A percentile compares a stretch with the other conserved stretches of the same genome.
These are phyloP conservation scores for Venustaconcha ellipsiformis DNA, from an alignment of 1,140 invertebrate genomes.

Conservation along the genomic window DNA sequence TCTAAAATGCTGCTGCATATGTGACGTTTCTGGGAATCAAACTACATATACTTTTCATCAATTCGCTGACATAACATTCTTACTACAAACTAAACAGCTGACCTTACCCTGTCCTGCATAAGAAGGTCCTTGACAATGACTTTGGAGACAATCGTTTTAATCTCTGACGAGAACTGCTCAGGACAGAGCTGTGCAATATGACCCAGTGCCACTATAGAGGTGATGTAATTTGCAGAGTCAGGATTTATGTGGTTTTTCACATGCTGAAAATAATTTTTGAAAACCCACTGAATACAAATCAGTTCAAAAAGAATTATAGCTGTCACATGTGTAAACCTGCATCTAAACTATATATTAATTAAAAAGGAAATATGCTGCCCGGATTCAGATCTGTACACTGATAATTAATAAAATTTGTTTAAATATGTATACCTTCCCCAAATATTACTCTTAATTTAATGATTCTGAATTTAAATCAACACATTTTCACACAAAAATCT, in stretches of 20 bases:
- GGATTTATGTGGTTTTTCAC: slow-evolving; percentile 76
- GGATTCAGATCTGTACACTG: background rate
- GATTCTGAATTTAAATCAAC: too few relatives aligned
- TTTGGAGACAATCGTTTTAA: slow-evolving; percentile 94
- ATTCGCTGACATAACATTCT: background rate
- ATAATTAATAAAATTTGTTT: too few relatives aligned
- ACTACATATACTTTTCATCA: background rate
- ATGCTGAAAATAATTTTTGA: slow-evolving; percentile 61
- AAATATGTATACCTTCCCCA: too few relatives aligned
- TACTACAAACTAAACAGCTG: too few relatives aligned
- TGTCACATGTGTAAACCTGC: background rate
- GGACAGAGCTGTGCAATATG: slow-evolving; percentile 92
- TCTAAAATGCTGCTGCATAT: background rate
- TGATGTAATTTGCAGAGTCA: slow-evolving; percentile 87
- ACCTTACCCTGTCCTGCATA: slow-evolving; percentile 79
- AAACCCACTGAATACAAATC: background rate
- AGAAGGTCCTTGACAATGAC: slow-evolving; percentile 96
- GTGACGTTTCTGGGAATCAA: background rate
- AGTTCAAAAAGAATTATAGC: background rate
- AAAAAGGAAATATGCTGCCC: background rate
- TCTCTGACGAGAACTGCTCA: slow-evolving; percentile 86
- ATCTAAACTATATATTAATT: background rate
- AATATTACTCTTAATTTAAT: too few relatives aligned
- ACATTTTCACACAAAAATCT: too few relatives aligned
- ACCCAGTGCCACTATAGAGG: slow-evolving; percentile 92